phyloP scores from a whole-genome alignment of 2,113 vertebrate genomes.

The Cryptotis parvus region DNA sequence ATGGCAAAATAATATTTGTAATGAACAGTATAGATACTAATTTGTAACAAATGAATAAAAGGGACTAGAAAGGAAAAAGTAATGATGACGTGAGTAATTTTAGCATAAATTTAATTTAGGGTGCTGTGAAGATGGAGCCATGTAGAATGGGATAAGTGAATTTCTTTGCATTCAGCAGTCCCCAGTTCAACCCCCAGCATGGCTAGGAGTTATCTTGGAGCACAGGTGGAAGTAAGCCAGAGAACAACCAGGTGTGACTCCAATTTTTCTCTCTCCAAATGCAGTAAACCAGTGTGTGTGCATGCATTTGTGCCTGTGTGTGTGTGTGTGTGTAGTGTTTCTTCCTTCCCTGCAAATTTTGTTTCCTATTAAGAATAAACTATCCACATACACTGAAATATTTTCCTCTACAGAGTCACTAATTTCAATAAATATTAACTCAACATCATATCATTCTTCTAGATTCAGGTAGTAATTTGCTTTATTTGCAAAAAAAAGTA shows the following conservation, averaged over 20 bases:
- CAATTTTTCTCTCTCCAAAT: no score
- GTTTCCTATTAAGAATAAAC: not conserved
- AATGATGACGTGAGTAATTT: not conserved
- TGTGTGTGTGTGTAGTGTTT: no score
- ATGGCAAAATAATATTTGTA: not conserved
- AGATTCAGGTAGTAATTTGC: constrained; percentile 40
- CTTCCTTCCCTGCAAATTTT: not conserved
- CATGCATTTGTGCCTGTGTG: no score
- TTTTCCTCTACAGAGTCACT: not conserved
- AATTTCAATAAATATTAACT: constrained; percentile 54
- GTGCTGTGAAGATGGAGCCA: no score
- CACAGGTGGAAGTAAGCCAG: no score
- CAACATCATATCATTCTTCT: constrained; percentile 2
- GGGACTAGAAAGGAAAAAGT: not conserved
- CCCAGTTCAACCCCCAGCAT: no score
- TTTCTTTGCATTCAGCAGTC: no score
- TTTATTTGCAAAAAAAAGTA: no score
- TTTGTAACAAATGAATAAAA: constrained; percentile 8
- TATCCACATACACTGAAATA: not conserved
- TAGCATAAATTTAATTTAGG: not conserved
- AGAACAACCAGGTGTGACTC: no score
- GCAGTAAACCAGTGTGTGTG: not conserved
- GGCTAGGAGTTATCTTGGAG: no score
- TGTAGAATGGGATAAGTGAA: no score
- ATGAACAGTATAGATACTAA: constrained; percentile 22